Evolutionary conservation across 2,113 vertebrate genomes (phyloP).

Genomic region (Naja naja): DNA sequence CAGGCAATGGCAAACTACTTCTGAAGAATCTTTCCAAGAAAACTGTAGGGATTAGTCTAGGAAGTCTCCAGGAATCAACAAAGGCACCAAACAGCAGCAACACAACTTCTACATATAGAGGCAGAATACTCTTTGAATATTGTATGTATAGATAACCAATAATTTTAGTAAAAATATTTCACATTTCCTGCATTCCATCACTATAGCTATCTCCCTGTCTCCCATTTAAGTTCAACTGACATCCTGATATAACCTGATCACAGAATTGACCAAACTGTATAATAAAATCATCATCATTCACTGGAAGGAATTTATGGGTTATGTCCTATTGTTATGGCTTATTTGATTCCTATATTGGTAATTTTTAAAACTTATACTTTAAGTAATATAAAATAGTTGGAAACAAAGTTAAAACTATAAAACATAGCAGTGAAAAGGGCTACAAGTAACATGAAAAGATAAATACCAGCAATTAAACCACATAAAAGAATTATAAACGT

Average conservation of each 20-base stretch:
- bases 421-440: neutral
- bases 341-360: neutral
- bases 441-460: neutral
- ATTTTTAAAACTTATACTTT: neutral
- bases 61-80: neutral
- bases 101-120: neutral
- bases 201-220: constrained; percentile 12
- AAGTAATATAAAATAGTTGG: neutral
- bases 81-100: neutral
- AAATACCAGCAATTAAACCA: neutral
- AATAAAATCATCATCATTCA: neutral
- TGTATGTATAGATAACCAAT: constrained; percentile 7
- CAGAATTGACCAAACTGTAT: neutral
- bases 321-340: neutral
- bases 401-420: neutral
- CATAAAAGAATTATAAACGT: neutral
- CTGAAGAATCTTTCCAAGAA: neutral
- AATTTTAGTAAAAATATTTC: constrained; percentile 43
- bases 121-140: neutral
- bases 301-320: neutral
- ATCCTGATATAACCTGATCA: neutral
- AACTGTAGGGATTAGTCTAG: too few species aligned
- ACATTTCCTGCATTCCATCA: constrained; percentile 49
- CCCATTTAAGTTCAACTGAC: neutral
- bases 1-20: neutral